Evolutionary conservation across 2,113 vertebrate genomes (phyloP).

Genomic region (Calonectris borealis): DNA sequence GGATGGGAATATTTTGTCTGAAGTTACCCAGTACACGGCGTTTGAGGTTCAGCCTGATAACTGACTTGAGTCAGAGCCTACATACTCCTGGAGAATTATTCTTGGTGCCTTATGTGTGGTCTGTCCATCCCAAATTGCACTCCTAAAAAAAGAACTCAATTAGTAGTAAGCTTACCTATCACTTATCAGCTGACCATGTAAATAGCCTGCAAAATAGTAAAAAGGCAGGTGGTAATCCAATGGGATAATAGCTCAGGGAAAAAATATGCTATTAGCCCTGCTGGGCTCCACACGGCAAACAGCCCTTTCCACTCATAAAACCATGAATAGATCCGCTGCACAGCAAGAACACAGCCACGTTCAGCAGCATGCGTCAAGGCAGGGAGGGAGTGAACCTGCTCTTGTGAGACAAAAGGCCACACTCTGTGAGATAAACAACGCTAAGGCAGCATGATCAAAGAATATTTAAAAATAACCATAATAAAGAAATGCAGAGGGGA

Average conservation of each 20-base stretch:
- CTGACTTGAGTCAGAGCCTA: background rate
- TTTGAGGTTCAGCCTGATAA: background rate
- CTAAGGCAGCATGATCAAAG: background rate
- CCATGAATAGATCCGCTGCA: slow-evolving; percentile 50
- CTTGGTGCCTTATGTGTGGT: background rate
- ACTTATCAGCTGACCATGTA: slow-evolving; percentile 67
- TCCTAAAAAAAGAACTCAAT: slow-evolving; percentile 30
- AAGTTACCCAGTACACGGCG: background rate
- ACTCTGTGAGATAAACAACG: slow-evolving; percentile 30
- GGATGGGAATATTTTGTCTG: background rate
- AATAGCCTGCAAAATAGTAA: slow-evolving; percentile 56
- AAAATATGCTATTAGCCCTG: slow-evolving; percentile 67
- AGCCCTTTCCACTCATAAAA: slow-evolving; percentile 50
- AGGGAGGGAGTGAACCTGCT: slow-evolving; percentile 35
- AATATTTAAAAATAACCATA: slow-evolving; percentile 17
- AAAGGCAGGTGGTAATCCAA: slow-evolving; percentile 66
- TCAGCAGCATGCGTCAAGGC: slow-evolving; percentile 22
- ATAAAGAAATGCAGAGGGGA: background rate
- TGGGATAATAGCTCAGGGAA: slow-evolving; percentile 62
- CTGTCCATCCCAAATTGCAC: slow-evolving; percentile 14
- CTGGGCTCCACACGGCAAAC: slow-evolving; percentile 51
- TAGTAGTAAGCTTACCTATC: slow-evolving; percentile 65
- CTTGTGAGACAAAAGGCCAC: slow-evolving; percentile 50
- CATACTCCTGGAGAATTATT: background rate
- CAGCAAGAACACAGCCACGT: slow-evolving; percentile 28